These are phyloP conservation scores for Anguilla japonica DNA, from an alignment of 2,113 vertebrate species.

Conservation along the genomic window DNA sequence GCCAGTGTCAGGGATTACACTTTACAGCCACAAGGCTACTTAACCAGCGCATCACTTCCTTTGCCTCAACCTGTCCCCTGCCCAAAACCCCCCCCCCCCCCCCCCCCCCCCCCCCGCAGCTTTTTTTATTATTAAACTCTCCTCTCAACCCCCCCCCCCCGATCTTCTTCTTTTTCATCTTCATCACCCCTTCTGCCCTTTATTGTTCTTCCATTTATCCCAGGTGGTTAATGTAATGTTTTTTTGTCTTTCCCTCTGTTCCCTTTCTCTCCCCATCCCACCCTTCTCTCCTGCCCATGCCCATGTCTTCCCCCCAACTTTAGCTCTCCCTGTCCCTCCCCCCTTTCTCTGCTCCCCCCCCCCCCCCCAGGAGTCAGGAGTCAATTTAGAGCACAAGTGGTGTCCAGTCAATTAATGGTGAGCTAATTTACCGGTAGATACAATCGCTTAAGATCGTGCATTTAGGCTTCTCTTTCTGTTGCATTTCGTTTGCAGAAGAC, in stretches of 20 bases:
- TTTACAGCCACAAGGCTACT: neutral
- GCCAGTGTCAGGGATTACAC: neutral
- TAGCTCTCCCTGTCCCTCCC: neutral
- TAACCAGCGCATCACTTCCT: neutral
- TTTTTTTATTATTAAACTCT: neutral
- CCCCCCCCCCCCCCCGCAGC: neutral
- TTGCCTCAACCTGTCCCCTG: too few relatives aligned
- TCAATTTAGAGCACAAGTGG: constrained; percentile 49
- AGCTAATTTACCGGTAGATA: constrained; percentile 53
- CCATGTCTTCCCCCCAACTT: constrained; percentile 39
- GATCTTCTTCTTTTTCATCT: neutral
- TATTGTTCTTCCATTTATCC: neutral
- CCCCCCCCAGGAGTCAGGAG: neutral
- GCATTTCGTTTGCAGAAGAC: neutral
- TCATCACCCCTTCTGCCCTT: neutral
- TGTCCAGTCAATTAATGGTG: constrained; percentile 59
- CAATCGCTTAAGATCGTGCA: constrained; percentile 40
- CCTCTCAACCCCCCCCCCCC: neutral
- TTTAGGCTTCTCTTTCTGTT: constrained; percentile 25
- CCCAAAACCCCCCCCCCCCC: neutral
- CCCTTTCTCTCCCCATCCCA: constrained; percentile 36
- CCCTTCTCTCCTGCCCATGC: neutral
- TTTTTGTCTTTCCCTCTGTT: constrained; percentile 8
- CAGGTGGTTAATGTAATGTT: neutral
- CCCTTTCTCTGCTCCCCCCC: neutral